A percentile compares a stretch with the other conserved stretches of the same genome.
These are phyloP conservation scores for Calliopum simillimum DNA, from an alignment of 2,888 invertebrate species.

Conservation along the genomic window DNA sequence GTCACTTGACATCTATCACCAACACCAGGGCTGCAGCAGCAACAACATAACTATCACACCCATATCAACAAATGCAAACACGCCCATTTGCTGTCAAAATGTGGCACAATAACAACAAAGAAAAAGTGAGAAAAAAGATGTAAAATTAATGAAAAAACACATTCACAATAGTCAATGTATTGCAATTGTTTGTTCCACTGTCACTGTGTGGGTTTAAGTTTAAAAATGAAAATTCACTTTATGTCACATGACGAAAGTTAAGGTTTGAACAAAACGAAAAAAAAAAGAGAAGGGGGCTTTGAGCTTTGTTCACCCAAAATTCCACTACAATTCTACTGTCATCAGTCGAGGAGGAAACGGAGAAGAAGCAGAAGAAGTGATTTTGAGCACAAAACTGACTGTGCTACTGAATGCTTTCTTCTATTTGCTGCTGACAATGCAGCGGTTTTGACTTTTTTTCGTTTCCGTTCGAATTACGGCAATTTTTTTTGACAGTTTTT, in stretches of 20 bases:
- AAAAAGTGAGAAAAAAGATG: neutral
- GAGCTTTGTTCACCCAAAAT: no score
- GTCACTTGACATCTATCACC: neutral
- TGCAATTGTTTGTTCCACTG: no score
- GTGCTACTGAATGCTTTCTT: neutral
- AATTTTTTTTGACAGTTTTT: conserved; percentile 8
- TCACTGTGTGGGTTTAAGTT: neutral
- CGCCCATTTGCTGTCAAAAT: no score
- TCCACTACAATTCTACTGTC: no score
- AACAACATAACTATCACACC: no score
- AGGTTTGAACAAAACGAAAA: no score
- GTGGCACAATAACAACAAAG: neutral
- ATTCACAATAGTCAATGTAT: no score
- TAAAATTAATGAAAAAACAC: no score
- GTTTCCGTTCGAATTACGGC: conserved; percentile 5
- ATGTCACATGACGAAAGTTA: neutral
- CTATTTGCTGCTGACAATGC: conserved; percentile 25
- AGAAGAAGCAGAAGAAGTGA: neutral
- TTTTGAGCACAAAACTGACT: neutral
- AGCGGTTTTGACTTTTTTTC: conserved; percentile 6
- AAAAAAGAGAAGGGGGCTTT: no score
- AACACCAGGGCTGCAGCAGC: no score
- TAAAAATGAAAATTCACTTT: conserved; percentile 1
- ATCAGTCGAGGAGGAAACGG: neutral
- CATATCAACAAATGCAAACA: no score